These are phyloP conservation scores for Poeciliopsis gracilis DNA, from an alignment of 2,797 vertebrate species.

Conservation along the genomic window DNA sequence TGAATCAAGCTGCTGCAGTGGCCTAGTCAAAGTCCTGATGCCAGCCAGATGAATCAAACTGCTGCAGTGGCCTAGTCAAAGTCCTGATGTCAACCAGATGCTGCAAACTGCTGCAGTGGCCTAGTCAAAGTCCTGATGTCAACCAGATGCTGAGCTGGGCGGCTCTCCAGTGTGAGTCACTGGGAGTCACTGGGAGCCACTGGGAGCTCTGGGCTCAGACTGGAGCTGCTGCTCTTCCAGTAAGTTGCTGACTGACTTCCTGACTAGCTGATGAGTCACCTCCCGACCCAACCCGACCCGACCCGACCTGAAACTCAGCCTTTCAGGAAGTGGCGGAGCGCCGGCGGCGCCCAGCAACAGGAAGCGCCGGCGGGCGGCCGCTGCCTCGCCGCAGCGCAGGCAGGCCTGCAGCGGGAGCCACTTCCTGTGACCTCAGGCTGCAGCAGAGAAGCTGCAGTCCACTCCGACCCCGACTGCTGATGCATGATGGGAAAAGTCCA, in stretches of 20 bases:
- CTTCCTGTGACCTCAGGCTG: slow-evolving; percentile 23
- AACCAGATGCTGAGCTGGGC: not conserved
- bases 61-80: not conserved
- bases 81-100: not conserved
- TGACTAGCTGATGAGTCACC: slow-evolving; percentile 68
- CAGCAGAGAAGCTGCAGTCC: not conserved
- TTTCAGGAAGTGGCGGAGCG: slow-evolving; percentile 25
- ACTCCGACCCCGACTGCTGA: not conserved
- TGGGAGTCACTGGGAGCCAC: not conserved
- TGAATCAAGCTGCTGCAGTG: not conserved
- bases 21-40: too few relatives aligned
- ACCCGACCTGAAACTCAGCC: slow-evolving; percentile 55
- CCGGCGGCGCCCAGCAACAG: slow-evolving; percentile 31
- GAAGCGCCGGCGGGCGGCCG: slow-evolving; percentile 40
- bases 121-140: not conserved
- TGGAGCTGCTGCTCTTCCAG: slow-evolving; percentile 57
- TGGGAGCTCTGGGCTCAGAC: slow-evolving; percentile 10
- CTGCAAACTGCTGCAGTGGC: not conserved
- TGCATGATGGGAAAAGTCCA: not conserved
- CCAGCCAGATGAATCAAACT: too few relatives aligned
- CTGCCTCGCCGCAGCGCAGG: slow-evolving; percentile 5
- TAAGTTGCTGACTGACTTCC: slow-evolving; percentile 53
- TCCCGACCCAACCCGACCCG: too few relatives aligned
- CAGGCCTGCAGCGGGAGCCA: slow-evolving; percentile 23
- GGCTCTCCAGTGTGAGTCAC: not conserved